Percentiles rank a stretch among this genome's conserved stretches.
Conservation (phyloP, 2,797 vertebrate species). For the Pitangus sulphuratus region DNA sequence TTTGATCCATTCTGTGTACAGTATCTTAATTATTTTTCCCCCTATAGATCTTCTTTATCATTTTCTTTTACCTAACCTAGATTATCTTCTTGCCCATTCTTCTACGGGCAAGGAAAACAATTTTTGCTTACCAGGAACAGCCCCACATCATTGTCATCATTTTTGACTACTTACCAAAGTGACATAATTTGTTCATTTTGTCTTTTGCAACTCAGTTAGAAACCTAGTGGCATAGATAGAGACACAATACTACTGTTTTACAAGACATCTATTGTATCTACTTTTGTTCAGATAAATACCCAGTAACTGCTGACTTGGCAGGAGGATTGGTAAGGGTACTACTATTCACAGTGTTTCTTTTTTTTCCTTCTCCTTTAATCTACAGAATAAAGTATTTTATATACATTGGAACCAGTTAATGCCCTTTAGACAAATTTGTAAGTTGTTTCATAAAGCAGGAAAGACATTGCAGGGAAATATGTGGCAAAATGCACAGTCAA, state of each 20-base stretch:
- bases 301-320: conserved; percentile 81
- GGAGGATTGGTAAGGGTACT: conserved; percentile 76
- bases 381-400: conserved; percentile 80
- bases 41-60: background rate
- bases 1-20: background rate
- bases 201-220: conserved; percentile 84
- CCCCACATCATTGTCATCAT: background rate
- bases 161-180: conserved; percentile 78
- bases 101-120: background rate
- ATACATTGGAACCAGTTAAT: conserved; percentile 82
- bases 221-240: conserved; percentile 87
- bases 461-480: conserved; percentile 79
- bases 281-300: conserved; percentile 79
- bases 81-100: background rate
- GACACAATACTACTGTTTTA: conserved; percentile 84
- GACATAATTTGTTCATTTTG: conserved; percentile 83
- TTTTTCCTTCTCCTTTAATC: conserved; percentile 67
- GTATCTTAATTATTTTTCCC: background rate
- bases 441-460: conserved; percentile 86
- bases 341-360: conserved; percentile 82
- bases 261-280: conserved; percentile 80
- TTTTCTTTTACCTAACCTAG: background rate
- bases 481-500: conserved; percentile 78
- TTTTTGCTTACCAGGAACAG: conserved; percentile 26
- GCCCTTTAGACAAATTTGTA: conserved; percentile 83